phyloP scores from a whole-genome alignment of 2,113 vertebrate genomes.

The Brachyistius frenatus region DNA sequence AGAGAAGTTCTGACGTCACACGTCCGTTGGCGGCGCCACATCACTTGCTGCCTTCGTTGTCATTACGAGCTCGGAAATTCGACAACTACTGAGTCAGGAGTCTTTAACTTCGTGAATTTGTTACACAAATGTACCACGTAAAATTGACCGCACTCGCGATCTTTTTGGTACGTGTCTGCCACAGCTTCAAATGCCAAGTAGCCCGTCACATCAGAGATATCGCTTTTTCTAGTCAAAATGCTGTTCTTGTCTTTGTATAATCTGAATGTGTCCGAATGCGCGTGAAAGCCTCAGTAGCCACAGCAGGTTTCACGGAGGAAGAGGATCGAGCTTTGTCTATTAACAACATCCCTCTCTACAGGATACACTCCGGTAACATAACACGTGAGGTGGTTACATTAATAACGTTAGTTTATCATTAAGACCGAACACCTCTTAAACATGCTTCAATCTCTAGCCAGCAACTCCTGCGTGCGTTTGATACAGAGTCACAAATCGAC shows the following conservation, averaged over 20 bases:
- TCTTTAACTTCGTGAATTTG: neutral
- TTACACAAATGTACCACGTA: neutral
- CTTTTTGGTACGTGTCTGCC: neutral
- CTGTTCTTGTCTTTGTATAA: fast-evolving
- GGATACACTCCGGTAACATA: neutral
- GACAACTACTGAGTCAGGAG: fast-evolving
- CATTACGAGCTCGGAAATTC: constrained; percentile 9
- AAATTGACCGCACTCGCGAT: too few species aligned
- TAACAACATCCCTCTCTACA: constrained; percentile 15
- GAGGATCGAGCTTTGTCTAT: constrained; percentile 47
- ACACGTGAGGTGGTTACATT: neutral
- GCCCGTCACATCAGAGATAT: too few species aligned
- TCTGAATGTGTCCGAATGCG: neutral
- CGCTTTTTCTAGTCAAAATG: neutral
- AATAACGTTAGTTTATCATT: neutral
- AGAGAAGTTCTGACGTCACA: constrained; percentile 70
- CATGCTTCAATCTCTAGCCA: constrained; percentile 94
- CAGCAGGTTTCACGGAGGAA: constrained; percentile 57
- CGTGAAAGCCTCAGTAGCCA: constrained; percentile 50
- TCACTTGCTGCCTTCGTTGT: constrained; percentile 46
- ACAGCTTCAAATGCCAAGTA: neutral
- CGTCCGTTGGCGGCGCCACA: constrained; percentile 61
- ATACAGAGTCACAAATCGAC: constrained; percentile 92
- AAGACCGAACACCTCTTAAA: constrained; percentile 50
- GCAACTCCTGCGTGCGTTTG: constrained; percentile 91